Evolutionary conservation across 2,797 vertebrate species (phyloP).

Genomic region (Merluccius polli): DNA sequence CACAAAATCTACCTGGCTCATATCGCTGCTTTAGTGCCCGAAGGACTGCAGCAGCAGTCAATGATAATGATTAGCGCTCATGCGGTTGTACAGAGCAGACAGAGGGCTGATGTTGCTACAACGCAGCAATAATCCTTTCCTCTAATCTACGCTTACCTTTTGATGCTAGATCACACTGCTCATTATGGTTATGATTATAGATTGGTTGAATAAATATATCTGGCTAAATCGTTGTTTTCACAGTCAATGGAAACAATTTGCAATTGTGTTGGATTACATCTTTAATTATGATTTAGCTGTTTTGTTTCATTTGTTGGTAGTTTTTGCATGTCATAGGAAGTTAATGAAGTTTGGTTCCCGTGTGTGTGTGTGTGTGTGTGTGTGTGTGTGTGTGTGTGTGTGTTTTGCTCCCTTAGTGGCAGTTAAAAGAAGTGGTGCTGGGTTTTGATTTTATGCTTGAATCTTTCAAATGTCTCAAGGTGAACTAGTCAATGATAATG

Average conservation of each 20-base stretch:
- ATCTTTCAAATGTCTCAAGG: slow-evolving; percentile 6
- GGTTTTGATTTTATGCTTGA: slow-evolving; percentile 12
- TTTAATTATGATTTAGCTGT: neutral
- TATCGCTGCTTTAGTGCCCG: neutral
- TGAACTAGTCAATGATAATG: slow-evolving; percentile 21
- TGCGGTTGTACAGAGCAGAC: neutral
- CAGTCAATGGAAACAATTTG: neutral
- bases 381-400: neutral
- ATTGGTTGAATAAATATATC: neutral
- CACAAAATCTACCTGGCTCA: neutral
- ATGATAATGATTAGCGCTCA: slow-evolving; percentile 4
- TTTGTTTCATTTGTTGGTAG: neutral
- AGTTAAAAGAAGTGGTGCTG: neutral
- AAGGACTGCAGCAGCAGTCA: neutral
- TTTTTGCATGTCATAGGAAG: neutral
- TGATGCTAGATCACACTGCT: neutral
- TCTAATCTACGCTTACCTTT: neutral
- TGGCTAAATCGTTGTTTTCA: neutral
- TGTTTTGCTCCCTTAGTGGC: neutral
- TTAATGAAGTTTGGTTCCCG: neutral
- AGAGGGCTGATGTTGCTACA: neutral
- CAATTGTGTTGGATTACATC: neutral
- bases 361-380: neutral
- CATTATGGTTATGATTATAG: neutral
- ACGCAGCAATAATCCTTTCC: neutral